A percentile compares a stretch with the other conserved stretches of the same genome.
These are phyloP conservation scores for Xanthia togata DNA, from an alignment of 2,888 invertebrate species.

Conservation along the genomic window DNA sequence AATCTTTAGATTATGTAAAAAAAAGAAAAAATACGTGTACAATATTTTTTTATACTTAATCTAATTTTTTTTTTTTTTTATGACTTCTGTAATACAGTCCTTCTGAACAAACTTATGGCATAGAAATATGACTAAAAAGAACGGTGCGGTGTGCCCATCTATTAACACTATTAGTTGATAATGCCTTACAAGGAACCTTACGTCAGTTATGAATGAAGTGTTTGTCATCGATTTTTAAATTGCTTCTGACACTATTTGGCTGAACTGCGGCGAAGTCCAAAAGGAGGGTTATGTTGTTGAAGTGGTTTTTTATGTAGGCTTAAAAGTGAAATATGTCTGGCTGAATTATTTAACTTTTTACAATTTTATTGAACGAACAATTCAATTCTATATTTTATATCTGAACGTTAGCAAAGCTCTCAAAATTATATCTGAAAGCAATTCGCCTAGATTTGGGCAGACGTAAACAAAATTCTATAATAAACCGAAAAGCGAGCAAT, in stretches of 20 bases:
- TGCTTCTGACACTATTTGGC: slow-evolving; percentile 15
- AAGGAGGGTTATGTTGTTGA: neutral
- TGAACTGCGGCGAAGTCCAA: too few relatives aligned
- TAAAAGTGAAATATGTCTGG: too few relatives aligned
- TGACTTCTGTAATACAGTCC: neutral
- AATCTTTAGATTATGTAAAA: too few relatives aligned
- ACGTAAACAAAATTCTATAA: slow-evolving; percentile 25
- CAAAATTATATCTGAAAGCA: neutral
- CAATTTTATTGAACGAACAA: neutral
- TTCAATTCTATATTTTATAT: neutral
- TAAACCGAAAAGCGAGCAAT: slow-evolving; percentile 26
- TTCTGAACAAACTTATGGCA: slow-evolving; percentile 24
- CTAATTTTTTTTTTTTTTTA: neutral
- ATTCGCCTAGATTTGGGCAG: neutral
- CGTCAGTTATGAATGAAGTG: slow-evolving; percentile 59
- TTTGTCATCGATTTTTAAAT: slow-evolving; percentile 40
- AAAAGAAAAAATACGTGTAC: too few relatives aligned
- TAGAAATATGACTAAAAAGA: slow-evolving; percentile 13
- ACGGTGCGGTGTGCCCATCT: slow-evolving; percentile 26
- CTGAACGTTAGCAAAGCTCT: neutral
- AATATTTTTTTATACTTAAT: too few relatives aligned
- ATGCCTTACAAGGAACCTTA: slow-evolving; percentile 59
- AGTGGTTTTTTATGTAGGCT: neutral
- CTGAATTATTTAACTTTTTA: too few relatives aligned
- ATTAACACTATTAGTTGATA: slow-evolving; percentile 57